Conservation (phyloP, 2,888 invertebrate genomes). For the Tortricodes alternella region DNA sequence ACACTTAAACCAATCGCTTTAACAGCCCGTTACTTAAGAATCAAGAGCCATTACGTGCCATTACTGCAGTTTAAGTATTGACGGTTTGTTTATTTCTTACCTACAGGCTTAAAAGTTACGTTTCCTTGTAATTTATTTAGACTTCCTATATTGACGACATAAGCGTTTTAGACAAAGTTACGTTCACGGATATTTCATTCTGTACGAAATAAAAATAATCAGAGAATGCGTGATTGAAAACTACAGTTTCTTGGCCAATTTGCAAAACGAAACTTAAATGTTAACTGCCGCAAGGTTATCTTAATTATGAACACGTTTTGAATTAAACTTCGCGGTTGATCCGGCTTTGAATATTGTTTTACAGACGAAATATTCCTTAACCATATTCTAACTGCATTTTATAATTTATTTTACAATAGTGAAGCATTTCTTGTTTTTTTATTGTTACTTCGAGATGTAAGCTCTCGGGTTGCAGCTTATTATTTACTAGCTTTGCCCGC, state of each 20-base stretch:
- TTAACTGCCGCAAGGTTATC: constrained; percentile 23
- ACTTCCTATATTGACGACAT: background rate
- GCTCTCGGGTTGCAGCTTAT: too few species aligned
- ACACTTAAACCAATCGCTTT: constrained; percentile 16
- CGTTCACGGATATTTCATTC: background rate
- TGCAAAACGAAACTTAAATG: constrained; percentile 24
- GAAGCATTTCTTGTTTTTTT: too few species aligned
- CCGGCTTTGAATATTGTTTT: background rate
- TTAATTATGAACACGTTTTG: constrained; percentile 25
- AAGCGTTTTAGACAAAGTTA: background rate
- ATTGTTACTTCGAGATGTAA: too few species aligned
- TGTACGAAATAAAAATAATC: background rate
- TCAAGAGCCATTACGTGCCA: constrained; percentile 18
- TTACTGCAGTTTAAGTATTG: constrained; percentile 22
- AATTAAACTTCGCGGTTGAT: constrained; percentile 7
- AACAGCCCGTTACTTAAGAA: constrained; percentile 21
- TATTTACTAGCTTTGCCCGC: too few species aligned
- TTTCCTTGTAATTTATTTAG: background rate
- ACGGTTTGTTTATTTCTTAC: constrained; percentile 16
- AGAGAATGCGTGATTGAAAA: constrained; percentile 24
- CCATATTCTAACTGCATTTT: too few species aligned
- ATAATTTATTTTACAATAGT: too few species aligned
- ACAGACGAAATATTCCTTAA: too few species aligned
- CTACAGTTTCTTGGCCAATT: constrained; percentile 21
- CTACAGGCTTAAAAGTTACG: constrained; percentile 8